Conservation (phyloP, 2,888 invertebrate species). For the Osmoderma eremita region DNA sequence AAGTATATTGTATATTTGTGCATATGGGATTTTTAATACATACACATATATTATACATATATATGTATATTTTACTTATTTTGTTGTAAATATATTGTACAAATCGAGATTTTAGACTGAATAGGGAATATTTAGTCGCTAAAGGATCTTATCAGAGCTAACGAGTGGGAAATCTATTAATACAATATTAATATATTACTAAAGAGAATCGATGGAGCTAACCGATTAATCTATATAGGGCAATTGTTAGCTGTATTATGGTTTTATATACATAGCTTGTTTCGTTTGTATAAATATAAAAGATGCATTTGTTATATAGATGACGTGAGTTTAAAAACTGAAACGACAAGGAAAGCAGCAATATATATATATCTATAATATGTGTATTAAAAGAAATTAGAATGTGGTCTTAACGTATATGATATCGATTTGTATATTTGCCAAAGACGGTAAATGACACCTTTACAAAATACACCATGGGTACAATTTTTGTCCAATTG, state of each 20-base stretch:
- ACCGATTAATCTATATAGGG: conserved; percentile 20
- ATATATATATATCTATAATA: conserved; percentile 39
- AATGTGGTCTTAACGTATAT: conserved; percentile 15
- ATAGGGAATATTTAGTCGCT: conserved; percentile 48
- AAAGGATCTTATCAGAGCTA: conserved; percentile 38
- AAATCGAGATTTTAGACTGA: conserved; percentile 57
- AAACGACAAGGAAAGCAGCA: conserved; percentile 29
- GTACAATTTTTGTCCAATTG: conserved; percentile 50
- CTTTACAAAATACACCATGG: conserved; percentile 44
- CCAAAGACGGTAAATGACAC: conserved; percentile 48
- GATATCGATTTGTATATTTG: conserved; percentile 35
- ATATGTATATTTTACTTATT: conserved; percentile 42
- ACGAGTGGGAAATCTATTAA: conserved; percentile 7
- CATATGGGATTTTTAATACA: conserved; percentile 41
- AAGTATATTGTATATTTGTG: conserved; percentile 40
- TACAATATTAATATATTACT: conserved; percentile 29
- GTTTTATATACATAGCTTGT: conserved; percentile 33
- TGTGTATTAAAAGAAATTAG: conserved; percentile 23
- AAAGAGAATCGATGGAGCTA: not conserved
- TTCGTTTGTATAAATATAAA: conserved; percentile 37
- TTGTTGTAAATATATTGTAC: conserved; percentile 49
- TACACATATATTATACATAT: conserved; percentile 25
- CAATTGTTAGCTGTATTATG: conserved; percentile 36
- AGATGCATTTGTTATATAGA: conserved; percentile 30
- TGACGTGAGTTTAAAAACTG: conserved; percentile 38